Base-by-base conservation (phyloP, 2,888 invertebrate species). In the Cyclophora punctaria region DNA sequence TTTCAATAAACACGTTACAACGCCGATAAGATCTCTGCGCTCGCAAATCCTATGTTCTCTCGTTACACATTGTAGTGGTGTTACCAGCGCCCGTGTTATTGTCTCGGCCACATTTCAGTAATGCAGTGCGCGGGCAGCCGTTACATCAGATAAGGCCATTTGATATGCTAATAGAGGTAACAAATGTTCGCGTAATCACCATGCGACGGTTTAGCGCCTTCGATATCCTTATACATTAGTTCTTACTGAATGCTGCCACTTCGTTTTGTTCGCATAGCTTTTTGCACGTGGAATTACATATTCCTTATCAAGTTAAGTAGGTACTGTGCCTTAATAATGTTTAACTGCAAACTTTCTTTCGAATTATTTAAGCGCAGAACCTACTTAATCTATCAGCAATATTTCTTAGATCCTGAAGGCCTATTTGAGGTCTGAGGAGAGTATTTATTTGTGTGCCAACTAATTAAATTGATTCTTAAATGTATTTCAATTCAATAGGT, bases 151-250 rank as follows among this genome's bases (percentile, higher is more conserved):
- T 84, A 84, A 80, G 66, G 57, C 62, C 75, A 71, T 80, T 83
- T 84, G 80, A 83, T 83, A 85, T 87, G 84, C 77, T 84, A 84
- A 85, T 84, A 75, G 71, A 59, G 64, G 73, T 71, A 72, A 78
- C 82, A 76, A 84, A 82, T 81, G 83, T 71, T 80, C 79, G 71
- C 71, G 75, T 80, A 84, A 86, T 83, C 76, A 78, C 73, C 72
- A 69, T 70, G 73, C 71, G 75, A 79, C 73, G 78, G 75, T 72
- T 79, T 79, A 76, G 71, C 80, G 71, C 75, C 71, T 64, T 65
- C 69, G 64, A 71, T 69, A 69, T 59, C 59, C 63, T 62, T 59
- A 52, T 51, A 57, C 55, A 60, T 57, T 55, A 43, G 42, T 35
- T 7, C n/a, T 35, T 44, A 44, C 7, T 37, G 20, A 20, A 20